These are phyloP conservation scores for Leuciscus idus DNA, from an alignment of 2,113 vertebrate species.

Conservation along the genomic window DNA sequence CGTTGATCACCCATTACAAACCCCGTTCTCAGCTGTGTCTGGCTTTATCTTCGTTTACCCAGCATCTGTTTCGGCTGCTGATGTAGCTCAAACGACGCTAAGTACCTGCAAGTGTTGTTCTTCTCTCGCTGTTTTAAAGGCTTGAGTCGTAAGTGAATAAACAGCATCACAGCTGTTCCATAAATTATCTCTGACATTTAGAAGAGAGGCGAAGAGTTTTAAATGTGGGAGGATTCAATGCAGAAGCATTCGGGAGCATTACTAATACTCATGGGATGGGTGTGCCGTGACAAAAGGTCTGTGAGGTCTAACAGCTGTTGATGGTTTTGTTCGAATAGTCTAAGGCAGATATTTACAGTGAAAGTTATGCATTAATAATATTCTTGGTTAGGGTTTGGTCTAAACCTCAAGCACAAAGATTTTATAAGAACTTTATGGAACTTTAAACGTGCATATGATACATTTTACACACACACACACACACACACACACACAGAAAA, in stretches of 20 bases:
- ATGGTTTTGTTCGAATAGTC: background rate
- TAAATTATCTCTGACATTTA: constrained; percentile 36
- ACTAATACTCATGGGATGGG: background rate
- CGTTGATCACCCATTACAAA: constrained; percentile 36
- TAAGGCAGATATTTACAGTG: background rate
- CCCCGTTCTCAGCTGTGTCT: background rate
- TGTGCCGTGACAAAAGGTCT: background rate
- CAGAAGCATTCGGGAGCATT: background rate
- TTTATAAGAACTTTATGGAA: no score
- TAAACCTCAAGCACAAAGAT: background rate
- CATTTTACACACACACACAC: no score
- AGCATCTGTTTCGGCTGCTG: background rate
- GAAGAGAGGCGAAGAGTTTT: background rate
- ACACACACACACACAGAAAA: no score
- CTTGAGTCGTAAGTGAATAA: constrained; percentile 11
- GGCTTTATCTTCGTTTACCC: constrained; percentile 11
- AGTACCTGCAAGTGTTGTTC: background rate
- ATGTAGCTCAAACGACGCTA: background rate
- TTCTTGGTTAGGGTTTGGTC: background rate
- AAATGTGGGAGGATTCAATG: constrained; percentile 1
- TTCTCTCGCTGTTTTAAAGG: constrained; percentile 6
- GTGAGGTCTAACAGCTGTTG: background rate
- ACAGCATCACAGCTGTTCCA: background rate
- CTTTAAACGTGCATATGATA: no score
- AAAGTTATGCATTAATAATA: background rate